Conservation (phyloP, 2,797 vertebrate genomes). For the Chelonia mydas region DNA sequence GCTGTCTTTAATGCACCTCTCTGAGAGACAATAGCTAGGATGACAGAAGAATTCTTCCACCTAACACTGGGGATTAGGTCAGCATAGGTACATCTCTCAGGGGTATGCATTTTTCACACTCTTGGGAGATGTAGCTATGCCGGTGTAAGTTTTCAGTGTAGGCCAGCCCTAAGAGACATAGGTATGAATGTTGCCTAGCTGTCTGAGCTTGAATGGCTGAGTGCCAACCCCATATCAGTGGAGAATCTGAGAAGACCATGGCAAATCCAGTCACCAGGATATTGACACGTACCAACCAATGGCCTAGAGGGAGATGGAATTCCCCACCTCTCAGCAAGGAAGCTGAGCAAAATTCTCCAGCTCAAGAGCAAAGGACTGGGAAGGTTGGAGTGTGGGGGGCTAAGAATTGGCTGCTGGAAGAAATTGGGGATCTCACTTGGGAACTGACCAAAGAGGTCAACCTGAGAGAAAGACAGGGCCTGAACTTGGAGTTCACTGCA, state of each 20-base stretch:
- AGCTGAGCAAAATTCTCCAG: not conserved
- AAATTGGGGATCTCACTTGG: not conserved
- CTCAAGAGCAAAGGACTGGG: not conserved
- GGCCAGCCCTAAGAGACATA: too few species aligned
- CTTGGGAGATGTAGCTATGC: too few species aligned
- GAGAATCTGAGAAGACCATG: too few species aligned
- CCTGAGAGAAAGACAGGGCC: not conserved
- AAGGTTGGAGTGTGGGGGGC: not conserved
- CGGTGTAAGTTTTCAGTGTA: too few species aligned
- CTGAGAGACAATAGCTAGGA: not conserved
- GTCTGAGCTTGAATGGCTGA: too few species aligned
- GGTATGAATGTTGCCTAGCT: too few species aligned
- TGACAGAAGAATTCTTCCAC: not conserved
- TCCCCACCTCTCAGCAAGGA: not conserved
- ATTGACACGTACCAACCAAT: too few species aligned
- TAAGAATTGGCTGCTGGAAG: not conserved
- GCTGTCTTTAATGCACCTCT: not conserved
- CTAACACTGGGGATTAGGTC: not conserved
- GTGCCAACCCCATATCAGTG: too few species aligned
- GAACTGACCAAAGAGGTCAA: not conserved
- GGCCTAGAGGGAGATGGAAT: too few species aligned
- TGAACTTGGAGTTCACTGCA: not conserved
- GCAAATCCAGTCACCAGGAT: too few species aligned
- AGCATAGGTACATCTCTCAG: too few species aligned
- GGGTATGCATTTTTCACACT: too few species aligned